These are phyloP conservation scores for Tortricodes alternella DNA, from an alignment of 2,888 invertebrate genomes.

Conservation along the genomic window DNA sequence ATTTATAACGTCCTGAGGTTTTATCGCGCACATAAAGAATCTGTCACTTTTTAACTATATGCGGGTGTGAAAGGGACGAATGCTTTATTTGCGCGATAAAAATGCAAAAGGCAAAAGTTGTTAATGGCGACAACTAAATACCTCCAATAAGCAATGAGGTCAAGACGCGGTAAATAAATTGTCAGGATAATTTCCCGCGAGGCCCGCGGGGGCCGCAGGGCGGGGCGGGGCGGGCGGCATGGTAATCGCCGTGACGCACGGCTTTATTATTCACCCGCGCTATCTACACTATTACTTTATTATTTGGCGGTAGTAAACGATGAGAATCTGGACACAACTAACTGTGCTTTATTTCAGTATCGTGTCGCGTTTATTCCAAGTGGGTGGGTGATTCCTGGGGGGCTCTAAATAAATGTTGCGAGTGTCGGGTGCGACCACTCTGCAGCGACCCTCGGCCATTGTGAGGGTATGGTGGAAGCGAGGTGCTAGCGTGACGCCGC, in stretches of 20 bases:
- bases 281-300: constrained; percentile 24
- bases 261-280: constrained; percentile 27
- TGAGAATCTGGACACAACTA: not conserved
- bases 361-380: not conserved
- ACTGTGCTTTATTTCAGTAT: not conserved
- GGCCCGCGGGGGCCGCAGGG: not conserved
- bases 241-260: constrained; percentile 22
- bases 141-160: constrained; percentile 21
- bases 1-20: no score
- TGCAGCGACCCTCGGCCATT: not conserved
- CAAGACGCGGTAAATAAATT: constrained; percentile 21
- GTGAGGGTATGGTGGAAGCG: no score
- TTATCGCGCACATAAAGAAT: no score
- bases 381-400: no score
- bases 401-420: not conserved
- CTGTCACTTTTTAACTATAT: no score
- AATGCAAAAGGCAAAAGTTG: no score
- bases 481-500: no score
- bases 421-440: not conserved
- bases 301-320: constrained; percentile 14
- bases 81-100: no score
- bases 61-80: no score
- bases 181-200: constrained; percentile 11
- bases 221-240: not conserved
- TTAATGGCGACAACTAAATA: no score